Evolutionary conservation across 2,113 vertebrate genomes (phyloP), one percentile per base, ranked within the genome.

Genomic region (Petromus typicus): DNA sequence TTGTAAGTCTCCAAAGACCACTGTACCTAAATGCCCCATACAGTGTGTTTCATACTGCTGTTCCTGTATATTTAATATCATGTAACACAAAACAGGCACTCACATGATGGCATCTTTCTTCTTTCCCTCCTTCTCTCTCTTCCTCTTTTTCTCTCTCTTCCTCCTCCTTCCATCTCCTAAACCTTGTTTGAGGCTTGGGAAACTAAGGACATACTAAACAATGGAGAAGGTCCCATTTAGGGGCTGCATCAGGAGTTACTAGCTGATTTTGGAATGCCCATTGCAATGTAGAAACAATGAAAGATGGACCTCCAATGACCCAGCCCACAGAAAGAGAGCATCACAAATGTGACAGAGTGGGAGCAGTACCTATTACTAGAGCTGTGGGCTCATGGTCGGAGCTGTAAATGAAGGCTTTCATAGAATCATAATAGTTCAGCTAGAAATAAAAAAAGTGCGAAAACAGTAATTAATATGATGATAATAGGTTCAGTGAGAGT

Each of bases 351-450:
- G 48, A 93, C 51, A 91, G 67, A 91, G 32, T 9, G 89, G 37
- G 89, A 94, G 80, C 34, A 27, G 69, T 98, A 98, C 98, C 98
- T 95, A 97, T 97, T 79, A 98, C 98, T 79, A 99, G 97, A 64
- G 98, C 98, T 1, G 98, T 98, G 3, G 92, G 88, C 54, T 98
- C 96, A 0, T 98, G 98, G 93, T 98, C 98, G 73, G 98, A 99
- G 88, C 98, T 96, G 79, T 98, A 99, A 96, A 99, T 97, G 82
- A 99, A 81, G 54, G 97, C 97, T 96, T 97, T 98, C 90, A 98
- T 94, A 66, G 97, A 98, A 64, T 98, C 94, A 43, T 98, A 98
- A 97, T 99, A 99, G 96, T 98, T 99, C 78, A 98, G 96, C 99
- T 99, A 59, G 98, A 98, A 96, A 95, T 22, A 96, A 73, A 57